Evolutionary conservation across 2,113 vertebrate genomes (phyloP), one percentile per base, ranked within the genome.

Genomic region (Myrmecobius fasciatus): DNA sequence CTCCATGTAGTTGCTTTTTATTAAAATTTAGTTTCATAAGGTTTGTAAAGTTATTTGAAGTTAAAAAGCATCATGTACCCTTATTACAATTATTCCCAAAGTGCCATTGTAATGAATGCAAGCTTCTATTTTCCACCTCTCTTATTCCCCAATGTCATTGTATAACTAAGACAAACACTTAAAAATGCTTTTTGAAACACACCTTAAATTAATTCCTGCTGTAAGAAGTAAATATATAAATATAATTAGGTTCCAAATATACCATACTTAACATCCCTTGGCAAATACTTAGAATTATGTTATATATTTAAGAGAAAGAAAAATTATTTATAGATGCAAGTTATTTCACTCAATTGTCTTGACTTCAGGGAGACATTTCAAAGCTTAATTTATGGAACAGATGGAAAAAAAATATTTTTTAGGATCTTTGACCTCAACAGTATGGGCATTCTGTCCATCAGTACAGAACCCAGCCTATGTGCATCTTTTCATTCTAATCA

Each of bases 281-380:
- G 46, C 11, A 94, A 94, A 48, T 95, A 26, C 51, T 43, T 92
- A 93, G 49, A 75, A 52, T 28, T 88, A 0, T 1, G 90, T 60
- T 53, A 36, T 93, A 67, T 92, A 94, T 52, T 53, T 94, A 90
- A 60, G 43, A 93, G 36, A 95, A 93, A 92, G 17, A 47, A 36
- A 43, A 75, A 9, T 94, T 94, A 90, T 75, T 94, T 93, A 91
- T 54, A 93, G 48, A 91, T 52, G 20, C 91, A 48, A 90, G 36
- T 88, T 49, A 25, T 31, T 10, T 89, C 36, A 92, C 89, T 92
- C 89, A 52, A 75, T 75, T 93, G 91, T 92, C 3, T 95, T 52
- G 83, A 36, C 91, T 96, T 94, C 53, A 75, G 53, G 92, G 92
- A 94, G 75, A 92, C 89, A 91, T 94, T 67, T 93, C 26, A 93